A percentile compares a stretch with the other conserved stretches of the same genome.
phyloP scores from a whole-genome alignment of 2,113 vertebrate genomes.

The Nycticorax nycticorax region DNA sequence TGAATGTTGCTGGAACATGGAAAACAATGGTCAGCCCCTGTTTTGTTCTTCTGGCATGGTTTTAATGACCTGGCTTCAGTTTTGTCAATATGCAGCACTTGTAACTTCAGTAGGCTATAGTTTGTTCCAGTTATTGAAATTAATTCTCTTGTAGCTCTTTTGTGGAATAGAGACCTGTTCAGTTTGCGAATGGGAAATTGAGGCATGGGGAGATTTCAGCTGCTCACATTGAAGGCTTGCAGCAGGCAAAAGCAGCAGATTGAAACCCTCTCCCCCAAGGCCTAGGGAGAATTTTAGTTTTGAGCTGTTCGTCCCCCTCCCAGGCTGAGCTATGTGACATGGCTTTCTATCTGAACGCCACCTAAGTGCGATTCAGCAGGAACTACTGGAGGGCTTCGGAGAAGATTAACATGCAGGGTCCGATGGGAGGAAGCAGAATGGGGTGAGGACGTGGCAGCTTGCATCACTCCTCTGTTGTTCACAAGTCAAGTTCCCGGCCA shows the following conservation, averaged over 20 bases:
- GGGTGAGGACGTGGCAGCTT: accelerated
- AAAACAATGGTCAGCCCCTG: neutral
- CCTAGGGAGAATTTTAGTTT: neutral
- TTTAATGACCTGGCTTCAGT: neutral
- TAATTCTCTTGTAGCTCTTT: neutral
- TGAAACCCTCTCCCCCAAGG: neutral
- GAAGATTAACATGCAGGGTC: accelerated
- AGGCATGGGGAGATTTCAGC: neutral
- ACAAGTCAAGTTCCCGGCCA: neutral
- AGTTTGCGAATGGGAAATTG: accelerated
- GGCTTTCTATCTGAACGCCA: neutral
- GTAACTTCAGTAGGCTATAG: neutral
- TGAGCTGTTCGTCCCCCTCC: neutral
- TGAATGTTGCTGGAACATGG: neutral
- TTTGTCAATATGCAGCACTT: neutral
- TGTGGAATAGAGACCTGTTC: neutral
- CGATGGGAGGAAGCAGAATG: neutral
- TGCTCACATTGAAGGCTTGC: neutral
- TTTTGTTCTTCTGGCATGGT: neutral
- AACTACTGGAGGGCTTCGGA: neutral
- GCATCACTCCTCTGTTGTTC: neutral
- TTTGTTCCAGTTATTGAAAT: neutral
- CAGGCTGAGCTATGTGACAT: accelerated
- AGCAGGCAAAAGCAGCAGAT: neutral
- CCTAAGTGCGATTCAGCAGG: neutral